Evolutionary conservation across 2,113 vertebrate genomes (phyloP).

Genomic region (Gorsachius goisagi): DNA sequence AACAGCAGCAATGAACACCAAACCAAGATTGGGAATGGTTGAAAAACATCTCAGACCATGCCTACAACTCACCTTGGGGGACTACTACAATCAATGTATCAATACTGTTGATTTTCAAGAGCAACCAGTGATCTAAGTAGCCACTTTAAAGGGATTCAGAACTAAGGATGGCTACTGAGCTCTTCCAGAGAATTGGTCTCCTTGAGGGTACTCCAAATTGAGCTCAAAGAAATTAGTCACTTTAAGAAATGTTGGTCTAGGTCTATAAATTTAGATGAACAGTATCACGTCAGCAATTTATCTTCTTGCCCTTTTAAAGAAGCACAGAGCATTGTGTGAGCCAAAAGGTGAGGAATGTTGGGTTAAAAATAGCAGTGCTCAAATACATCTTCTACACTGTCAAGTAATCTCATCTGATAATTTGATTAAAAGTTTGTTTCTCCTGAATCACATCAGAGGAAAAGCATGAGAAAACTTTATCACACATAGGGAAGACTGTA

Average conservation of each 20-base stretch:
- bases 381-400: neutral
- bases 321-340: neutral
- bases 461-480: neutral
- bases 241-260: neutral
- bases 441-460: neutral
- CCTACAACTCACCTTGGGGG: neutral
- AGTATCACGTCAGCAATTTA: neutral
- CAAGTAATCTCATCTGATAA: neutral
- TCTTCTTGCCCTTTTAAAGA: neutral
- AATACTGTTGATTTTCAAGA: neutral
- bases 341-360: neutral
- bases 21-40: fast-evolving
- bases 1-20: neutral
- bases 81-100: neutral
- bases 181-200: neutral
- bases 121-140: neutral
- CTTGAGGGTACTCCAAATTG: neutral
- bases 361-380: neutral
- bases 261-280: neutral
- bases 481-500: neutral
- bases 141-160: neutral
- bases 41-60: neutral
- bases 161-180: neutral
- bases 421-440: neutral
- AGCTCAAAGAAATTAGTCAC: neutral